Base-by-base conservation (phyloP, 2,797 vertebrate genomes). In the Micrastur ruficollis region DNA sequence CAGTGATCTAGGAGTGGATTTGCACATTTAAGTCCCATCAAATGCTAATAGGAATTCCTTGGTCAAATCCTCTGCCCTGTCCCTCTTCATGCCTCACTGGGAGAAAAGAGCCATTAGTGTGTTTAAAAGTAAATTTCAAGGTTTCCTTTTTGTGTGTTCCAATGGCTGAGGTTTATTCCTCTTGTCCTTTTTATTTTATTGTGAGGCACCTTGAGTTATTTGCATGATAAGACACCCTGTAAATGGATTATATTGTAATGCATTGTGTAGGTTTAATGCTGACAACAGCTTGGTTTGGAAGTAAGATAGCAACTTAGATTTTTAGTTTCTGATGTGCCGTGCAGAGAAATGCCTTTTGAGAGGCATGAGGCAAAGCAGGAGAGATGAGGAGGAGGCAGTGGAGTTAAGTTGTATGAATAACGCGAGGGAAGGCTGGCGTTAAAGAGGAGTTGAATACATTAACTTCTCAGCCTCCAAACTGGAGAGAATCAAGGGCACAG, bases 121-220 rank as follows among this genome's bases (percentile, higher is more conserved):
- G 72, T 94, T 95, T 95, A 92, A 96, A 97, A 95, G 91, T 80
- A 94, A 97, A 89, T 97, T 97, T 98, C 94, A 97, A 95, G 94
- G 79, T 93, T 92, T 96, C 89, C 50, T 94, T 94, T 91, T 67
- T 87, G 79, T 94, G 55, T 56, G 40, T 53, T 89, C 82, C 78
- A 78, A 58, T 90, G 78, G 92, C 81, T 8, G 76, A 93, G 81
- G 80, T 93, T 94, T 90, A 96, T 94, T 97, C 94, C 75, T 93
- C 81, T 76, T 2, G 32, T 93, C 73, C 90, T 92, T 97, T 97
- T 93, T 94, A 86, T 86, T 96, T 95, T 87, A 93, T 96, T 97
- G 96, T 97, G 91, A 95, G 95, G 93, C 91, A 97, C 91, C 97
- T 97, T 97, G 84, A 95, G 93, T 89, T 96, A 95, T 96, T 96